A percentile compares a stretch with the other conserved stretches of the same genome.
Evolutionary conservation across 2,797 vertebrate species (phyloP).

Genomic region (Tinamus major): DNA sequence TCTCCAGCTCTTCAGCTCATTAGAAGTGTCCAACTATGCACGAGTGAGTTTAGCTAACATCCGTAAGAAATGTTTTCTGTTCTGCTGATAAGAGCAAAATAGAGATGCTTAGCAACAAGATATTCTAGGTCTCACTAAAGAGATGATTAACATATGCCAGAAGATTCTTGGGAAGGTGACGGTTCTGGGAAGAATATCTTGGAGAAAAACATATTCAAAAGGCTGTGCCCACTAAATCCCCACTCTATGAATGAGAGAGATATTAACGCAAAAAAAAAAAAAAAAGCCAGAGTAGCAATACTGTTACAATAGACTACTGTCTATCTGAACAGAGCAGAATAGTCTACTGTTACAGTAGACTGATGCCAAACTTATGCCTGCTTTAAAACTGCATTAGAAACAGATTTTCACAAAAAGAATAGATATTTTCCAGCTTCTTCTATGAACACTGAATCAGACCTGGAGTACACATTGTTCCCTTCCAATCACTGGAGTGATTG

Average conservation of each 20-base stretch:
- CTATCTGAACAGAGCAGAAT: too few relatives aligned
- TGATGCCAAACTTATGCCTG: not conserved
- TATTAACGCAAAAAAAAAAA: not conserved
- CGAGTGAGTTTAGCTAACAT: not conserved
- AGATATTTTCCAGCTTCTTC: not conserved
- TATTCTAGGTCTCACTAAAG: not conserved
- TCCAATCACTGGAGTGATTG: not conserved
- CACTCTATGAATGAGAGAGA: not conserved
- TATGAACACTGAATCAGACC: not conserved
- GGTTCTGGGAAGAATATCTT: not conserved
- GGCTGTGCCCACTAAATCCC: not conserved
- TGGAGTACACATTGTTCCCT: not conserved
- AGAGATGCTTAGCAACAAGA: not conserved
- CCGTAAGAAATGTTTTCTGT: not conserved
- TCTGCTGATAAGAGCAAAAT: not conserved
- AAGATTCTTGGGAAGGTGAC: not conserved
- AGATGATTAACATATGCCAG: not conserved
- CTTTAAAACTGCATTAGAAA: not conserved
- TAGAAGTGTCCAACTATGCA: not conserved
- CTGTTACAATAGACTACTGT: too few relatives aligned
- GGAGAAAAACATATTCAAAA: not conserved
- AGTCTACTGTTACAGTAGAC: not conserved
- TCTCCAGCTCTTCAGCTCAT: not conserved
- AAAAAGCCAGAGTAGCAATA: not conserved
- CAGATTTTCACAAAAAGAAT: not conserved